Evolutionary conservation across 2,113 vertebrate genomes (phyloP).

Genomic region (Jaculus jaculus): DNA sequence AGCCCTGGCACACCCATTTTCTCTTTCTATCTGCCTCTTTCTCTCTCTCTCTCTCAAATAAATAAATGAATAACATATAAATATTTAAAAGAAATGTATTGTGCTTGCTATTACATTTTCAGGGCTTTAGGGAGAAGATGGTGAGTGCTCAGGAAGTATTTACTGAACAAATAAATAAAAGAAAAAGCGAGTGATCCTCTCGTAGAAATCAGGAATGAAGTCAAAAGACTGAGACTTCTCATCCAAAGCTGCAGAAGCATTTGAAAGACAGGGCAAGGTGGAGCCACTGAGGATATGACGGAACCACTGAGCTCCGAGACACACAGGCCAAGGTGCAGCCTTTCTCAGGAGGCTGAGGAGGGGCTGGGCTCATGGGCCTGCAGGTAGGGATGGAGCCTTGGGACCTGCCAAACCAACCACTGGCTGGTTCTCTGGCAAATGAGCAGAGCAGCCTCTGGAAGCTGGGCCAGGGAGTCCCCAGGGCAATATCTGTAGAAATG

Average conservation of each 20-base stretch:
- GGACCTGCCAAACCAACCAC: not conserved
- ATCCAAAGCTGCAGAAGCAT: not conserved
- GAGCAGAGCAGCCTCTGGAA: not conserved
- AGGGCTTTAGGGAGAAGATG: not conserved
- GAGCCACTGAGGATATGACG: not conserved
- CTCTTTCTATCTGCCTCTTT: too few relatives aligned
- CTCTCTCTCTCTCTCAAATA: too few relatives aligned
- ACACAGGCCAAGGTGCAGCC: not conserved
- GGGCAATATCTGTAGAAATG: not conserved
- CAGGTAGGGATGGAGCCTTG: not conserved
- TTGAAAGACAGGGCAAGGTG: not conserved
- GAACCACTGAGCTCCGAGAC: not conserved
- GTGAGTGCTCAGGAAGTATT: not conserved
- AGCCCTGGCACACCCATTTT: too few relatives aligned
- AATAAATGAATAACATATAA: too few relatives aligned
- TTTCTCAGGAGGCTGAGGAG: too few relatives aligned
- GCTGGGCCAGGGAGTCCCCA: not conserved
- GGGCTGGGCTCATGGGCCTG: too few relatives aligned
- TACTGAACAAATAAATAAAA: not conserved
- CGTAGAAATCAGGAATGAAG: not conserved
- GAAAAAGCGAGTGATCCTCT: not conserved
- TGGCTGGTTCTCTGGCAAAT: not conserved
- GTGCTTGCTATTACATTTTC: not conserved
- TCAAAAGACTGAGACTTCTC: not conserved
- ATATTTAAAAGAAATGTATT: not conserved